Evolutionary conservation across 2,888 invertebrate species (phyloP).

Genomic region (Drepana falcataria): DNA sequence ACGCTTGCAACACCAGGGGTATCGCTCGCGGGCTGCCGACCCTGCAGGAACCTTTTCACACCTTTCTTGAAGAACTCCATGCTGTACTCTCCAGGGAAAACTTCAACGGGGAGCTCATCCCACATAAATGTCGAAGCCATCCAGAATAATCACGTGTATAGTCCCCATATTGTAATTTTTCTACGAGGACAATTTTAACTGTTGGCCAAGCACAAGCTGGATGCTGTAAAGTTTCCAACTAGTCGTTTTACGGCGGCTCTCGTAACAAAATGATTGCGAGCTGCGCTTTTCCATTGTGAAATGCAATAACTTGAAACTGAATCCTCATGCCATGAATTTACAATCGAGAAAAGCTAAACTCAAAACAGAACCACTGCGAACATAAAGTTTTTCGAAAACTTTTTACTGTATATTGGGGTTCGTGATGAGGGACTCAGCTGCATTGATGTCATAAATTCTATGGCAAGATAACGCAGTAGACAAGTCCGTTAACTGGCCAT

Average conservation of each 20-base stretch:
- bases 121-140: no score
- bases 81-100: no score
- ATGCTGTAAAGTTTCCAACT: slow-evolving; percentile 58
- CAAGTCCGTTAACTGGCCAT: slow-evolving; percentile 24
- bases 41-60: no score
- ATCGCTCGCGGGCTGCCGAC: no score
- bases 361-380: slow-evolving; percentile 3
- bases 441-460: slow-evolving; percentile 21
- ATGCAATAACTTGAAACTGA: slow-evolving; percentile 53
- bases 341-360: slow-evolving; percentile 9
- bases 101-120: no score
- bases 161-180: slow-evolving; percentile 34
- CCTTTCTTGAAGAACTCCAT: no score
- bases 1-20: no score
- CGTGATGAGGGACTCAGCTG: slow-evolving; percentile 11
- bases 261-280: slow-evolving; percentile 61
- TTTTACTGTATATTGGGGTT: slow-evolving; percentile 6
- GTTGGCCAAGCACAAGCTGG: slow-evolving; percentile 29
- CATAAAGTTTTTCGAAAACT: slow-evolving; percentile 4
- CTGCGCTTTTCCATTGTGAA: slow-evolving; percentile 48
- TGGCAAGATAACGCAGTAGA: slow-evolving; percentile 14
- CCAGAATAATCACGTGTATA: neutral
- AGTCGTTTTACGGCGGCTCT: slow-evolving; percentile 62
- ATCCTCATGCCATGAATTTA: slow-evolving; percentile 44
- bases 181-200: slow-evolving; percentile 45